phyloP scores from a whole-genome alignment of 2,888 invertebrate genomes.

The Eretmocerus hayati region DNA sequence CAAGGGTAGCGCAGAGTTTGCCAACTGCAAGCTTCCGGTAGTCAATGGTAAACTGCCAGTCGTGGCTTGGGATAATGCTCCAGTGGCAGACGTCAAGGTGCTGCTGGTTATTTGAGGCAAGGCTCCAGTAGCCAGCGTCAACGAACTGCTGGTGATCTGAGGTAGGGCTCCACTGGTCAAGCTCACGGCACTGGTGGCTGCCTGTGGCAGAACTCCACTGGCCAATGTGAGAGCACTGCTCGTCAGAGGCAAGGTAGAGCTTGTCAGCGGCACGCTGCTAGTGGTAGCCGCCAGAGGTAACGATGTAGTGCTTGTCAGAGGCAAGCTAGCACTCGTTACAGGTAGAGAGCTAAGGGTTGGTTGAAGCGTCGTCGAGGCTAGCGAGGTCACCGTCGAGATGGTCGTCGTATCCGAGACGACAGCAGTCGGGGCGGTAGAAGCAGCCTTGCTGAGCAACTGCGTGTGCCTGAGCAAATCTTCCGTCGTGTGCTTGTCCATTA shows the following conservation, averaged over 20 bases:
- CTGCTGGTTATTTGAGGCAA: neutral
- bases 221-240: neutral
- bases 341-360: neutral
- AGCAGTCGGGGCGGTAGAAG: neutral
- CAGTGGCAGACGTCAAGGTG: neutral
- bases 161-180: neutral
- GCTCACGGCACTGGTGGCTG: neutral
- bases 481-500: conserved; percentile 19
- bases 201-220: neutral
- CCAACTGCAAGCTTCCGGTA: neutral
- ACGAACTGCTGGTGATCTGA: neutral
- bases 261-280: neutral
- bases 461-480: conserved; percentile 17
- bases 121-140: neutral
- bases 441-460: conserved; percentile 8
- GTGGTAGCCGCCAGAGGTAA: neutral
- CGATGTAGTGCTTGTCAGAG: neutral
- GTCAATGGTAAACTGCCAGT: neutral
- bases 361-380: neutral
- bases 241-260: neutral
- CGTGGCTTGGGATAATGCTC: neutral
- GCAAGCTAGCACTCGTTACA: neutral
- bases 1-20: neutral
- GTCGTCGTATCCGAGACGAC: neutral
- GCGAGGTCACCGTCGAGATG: neutral